Percentiles rank a stretch among this genome's conserved stretches.
These are phyloP conservation scores for Lepus townsendii DNA, from an alignment of 2,797 vertebrate species.

Conservation along the genomic window DNA sequence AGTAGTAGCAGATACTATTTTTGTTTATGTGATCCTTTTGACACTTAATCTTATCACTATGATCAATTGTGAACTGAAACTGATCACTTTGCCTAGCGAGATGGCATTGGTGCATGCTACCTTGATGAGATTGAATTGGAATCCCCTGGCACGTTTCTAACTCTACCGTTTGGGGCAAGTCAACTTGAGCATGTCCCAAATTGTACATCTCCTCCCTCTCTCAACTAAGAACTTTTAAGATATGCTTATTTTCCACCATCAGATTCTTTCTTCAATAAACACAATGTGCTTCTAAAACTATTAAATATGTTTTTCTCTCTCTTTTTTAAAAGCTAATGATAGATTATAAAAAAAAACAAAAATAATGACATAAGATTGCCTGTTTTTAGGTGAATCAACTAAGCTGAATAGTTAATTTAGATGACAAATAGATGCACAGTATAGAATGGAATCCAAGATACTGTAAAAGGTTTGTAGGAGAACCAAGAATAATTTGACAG, in stretches of 20 bases:
- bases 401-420: constrained; percentile 47
- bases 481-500: constrained; percentile 63
- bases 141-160: no score
- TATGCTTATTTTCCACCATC: not conserved
- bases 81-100: no score
- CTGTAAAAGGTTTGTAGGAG: constrained; percentile 48
- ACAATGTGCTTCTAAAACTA: not conserved
- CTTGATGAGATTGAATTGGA: no score
- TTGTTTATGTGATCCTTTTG: no score
- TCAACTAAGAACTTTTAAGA: not conserved
- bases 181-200: no score
- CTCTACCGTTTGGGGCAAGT: no score
- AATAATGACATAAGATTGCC: no score
- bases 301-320: not conserved
- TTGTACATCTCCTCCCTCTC: no score
- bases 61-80: no score
- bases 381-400: not conserved
- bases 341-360: constrained; percentile 2
- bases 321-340: not conserved
- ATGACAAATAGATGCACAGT: not conserved
- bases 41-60: no score
- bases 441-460: not conserved
- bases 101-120: no score
- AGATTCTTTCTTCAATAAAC: not conserved
- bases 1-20: no score